Evolutionary conservation across 1,140 invertebrate genomes (phyloP).

Genomic region (Lerema accius): DNA sequence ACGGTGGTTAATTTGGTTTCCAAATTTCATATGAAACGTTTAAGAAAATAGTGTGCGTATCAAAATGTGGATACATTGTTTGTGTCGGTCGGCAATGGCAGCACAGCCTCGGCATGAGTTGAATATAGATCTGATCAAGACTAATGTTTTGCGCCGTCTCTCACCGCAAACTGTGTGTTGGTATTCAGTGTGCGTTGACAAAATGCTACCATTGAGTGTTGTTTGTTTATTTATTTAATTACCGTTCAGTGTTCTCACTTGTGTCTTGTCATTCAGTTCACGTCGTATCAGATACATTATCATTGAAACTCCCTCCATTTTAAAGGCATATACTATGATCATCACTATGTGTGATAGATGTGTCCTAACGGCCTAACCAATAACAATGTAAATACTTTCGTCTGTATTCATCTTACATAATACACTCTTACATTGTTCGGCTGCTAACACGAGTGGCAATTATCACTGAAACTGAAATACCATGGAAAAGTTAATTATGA

Average conservation of each 20-base stretch:
- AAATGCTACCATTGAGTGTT: conserved; percentile 28
- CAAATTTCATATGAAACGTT: too few species aligned
- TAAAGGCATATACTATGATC: not conserved
- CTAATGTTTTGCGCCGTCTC: conserved; percentile 62
- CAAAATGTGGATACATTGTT: conserved; percentile 47
- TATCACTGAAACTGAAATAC: not conserved
- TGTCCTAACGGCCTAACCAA: conserved; percentile 51
- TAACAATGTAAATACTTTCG: conserved; percentile 50
- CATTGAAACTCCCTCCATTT: conserved; percentile 5
- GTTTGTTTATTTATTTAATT: conserved; percentile 31
- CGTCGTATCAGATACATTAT: conserved; percentile 2
- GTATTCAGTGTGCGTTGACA: conserved; percentile 71
- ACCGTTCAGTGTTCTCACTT: conserved; percentile 11
- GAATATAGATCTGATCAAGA: conserved; percentile 56
- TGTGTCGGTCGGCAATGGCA: conserved; percentile 31
- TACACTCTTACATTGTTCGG: conserved; percentile 16
- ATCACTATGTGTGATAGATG: conserved; percentile 9
- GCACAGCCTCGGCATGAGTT: conserved; percentile 59
- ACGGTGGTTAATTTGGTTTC: too few species aligned
- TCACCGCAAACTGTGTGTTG: conserved; percentile 66
- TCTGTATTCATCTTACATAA: conserved; percentile 23
- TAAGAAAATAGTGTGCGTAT: too few species aligned
- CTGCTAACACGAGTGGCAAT: conserved; percentile 16
- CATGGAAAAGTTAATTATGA: too few species aligned
- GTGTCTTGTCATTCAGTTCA: conserved; percentile 8